Evolutionary conservation across 2,113 vertebrate species (phyloP).

Genomic region (Corythaixoides concolor): DNA sequence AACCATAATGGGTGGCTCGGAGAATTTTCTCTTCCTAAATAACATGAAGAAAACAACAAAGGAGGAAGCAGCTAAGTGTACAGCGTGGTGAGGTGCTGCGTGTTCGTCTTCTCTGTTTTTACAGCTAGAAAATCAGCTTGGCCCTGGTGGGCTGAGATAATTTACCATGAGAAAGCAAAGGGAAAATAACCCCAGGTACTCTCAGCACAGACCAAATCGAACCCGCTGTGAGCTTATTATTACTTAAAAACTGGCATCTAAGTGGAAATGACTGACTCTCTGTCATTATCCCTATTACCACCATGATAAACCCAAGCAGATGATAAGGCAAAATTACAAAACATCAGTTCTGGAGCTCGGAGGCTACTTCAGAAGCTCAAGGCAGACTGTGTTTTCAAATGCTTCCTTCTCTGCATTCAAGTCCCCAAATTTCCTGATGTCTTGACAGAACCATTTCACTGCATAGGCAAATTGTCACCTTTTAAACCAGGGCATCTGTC

Average conservation of each 20-base stretch:
- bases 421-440: constrained; percentile 60
- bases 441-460: constrained; percentile 65
- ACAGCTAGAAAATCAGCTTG: constrained; percentile 51
- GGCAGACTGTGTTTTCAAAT: constrained; percentile 29
- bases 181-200: constrained; percentile 67
- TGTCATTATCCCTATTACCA: constrained; percentile 77
- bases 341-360: constrained; percentile 65
- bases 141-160: constrained; percentile 63
- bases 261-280: constrained; percentile 70
- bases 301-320: constrained; percentile 75
- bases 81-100: background rate
- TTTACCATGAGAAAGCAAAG: constrained; percentile 64
- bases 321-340: constrained; percentile 76
- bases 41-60: constrained; percentile 59
- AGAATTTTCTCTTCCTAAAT: constrained; percentile 36
- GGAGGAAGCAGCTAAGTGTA: constrained; percentile 1
- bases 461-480: constrained; percentile 72
- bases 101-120: constrained; percentile 41
- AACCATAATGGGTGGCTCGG: background rate
- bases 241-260: constrained; percentile 77
- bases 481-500: constrained; percentile 68
- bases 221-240: constrained; percentile 70
- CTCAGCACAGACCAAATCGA: constrained; percentile 58
- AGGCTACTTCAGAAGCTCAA: constrained; percentile 43
- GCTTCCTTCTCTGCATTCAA: constrained; percentile 29